These are phyloP conservation scores for Mycteria americana DNA, from an alignment of 2,797 vertebrate genomes.

Conservation along the genomic window DNA sequence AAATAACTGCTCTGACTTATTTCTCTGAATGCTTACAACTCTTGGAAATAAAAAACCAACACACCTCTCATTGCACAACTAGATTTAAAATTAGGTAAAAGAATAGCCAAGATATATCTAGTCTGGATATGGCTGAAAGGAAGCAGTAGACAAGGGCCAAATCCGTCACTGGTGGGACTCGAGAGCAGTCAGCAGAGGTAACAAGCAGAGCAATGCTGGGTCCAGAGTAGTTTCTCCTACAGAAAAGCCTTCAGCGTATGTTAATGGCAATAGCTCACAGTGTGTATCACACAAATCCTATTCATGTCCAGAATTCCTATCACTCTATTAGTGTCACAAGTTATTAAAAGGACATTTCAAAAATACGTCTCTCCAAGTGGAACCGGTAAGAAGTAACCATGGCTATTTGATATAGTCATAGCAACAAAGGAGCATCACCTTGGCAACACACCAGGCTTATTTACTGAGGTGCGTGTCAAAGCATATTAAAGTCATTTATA, in stretches of 20 bases:
- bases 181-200: not conserved
- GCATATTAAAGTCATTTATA: constrained; percentile 57
- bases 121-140: not conserved
- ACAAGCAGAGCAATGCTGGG: not conserved
- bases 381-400: constrained; percentile 13
- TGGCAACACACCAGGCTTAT: constrained; percentile 56
- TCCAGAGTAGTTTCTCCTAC: not conserved
- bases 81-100: not conserved
- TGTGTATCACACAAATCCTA: not conserved
- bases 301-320: not conserved
- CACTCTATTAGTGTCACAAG: not conserved
- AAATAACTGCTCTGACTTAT: not conserved
- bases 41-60: not conserved
- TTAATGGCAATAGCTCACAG: not conserved
- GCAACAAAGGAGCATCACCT: constrained; percentile 55
- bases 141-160: not conserved
- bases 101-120: not conserved
- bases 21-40: not conserved
- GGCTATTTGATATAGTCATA: constrained; percentile 43
- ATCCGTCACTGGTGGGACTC: not conserved
- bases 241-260: not conserved
- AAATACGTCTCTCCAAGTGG: constrained; percentile 16
- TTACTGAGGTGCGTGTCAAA: constrained; percentile 34
- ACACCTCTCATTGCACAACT: no score
- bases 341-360: not conserved